phyloP scores from a whole-genome alignment of 2,797 vertebrate species.

The Syncerus caffer region DNA sequence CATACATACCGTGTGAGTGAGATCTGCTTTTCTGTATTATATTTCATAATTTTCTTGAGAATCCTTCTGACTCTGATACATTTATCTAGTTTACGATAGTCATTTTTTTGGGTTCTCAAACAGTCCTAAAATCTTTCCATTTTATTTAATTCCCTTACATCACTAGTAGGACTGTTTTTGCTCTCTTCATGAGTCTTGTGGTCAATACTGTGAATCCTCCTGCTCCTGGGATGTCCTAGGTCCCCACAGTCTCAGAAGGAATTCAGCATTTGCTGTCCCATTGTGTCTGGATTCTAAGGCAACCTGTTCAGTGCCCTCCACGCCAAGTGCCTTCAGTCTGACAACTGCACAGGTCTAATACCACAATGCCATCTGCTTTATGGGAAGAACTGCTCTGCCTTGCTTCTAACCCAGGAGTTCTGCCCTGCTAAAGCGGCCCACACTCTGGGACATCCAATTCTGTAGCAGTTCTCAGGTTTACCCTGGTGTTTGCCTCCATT shows the following conservation, averaged over 20 bases:
- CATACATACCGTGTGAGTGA: not conserved
- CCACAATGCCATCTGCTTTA: not conserved
- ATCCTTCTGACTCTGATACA: not conserved
- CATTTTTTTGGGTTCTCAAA: not conserved
- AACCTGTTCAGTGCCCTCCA: not conserved
- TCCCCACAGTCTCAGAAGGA: not conserved
- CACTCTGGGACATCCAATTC: not conserved
- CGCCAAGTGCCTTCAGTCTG: not conserved
- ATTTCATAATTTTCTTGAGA: not conserved
- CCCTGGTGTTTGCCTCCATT: not conserved
- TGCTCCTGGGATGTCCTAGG: not conserved
- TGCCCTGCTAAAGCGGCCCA: not conserved
- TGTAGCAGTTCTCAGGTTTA: not conserved
- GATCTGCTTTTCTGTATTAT: not conserved
- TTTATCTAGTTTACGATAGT: not conserved
- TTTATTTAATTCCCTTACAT: not conserved
- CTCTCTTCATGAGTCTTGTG: not conserved
- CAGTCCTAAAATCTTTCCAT: not conserved
- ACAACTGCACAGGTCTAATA: not conserved
- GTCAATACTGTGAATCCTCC: not conserved
- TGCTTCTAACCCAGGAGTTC: not conserved
- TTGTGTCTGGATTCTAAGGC: not conserved
- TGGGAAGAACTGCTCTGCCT: not conserved
- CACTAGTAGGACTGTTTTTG: not conserved
- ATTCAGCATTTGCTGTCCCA: not conserved